Evolutionary conservation across 2,888 invertebrate species (phyloP), one percentile per base, ranked within the genome.

Genomic region (Horisme vitalbata): DNA sequence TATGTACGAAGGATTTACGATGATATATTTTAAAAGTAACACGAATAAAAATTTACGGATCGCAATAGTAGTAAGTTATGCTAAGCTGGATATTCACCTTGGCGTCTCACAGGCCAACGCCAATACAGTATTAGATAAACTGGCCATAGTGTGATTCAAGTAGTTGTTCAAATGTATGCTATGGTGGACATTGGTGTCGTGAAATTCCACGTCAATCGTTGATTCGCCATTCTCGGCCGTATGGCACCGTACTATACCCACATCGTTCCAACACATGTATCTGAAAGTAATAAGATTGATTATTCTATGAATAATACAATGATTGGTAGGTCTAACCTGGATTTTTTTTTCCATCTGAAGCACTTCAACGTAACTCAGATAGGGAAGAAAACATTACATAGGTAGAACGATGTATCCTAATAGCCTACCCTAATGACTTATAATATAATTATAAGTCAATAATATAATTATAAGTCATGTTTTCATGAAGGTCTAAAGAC

Each of bases 141-240:
- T 95, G 6, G 96, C 99, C 92, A 99, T 93, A 1, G 94, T 94
- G 81, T 98, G 97, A 54, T 94, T 94, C 26, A 94, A 85, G 68
- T 93, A 94, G 86, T 99, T 99, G 65, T 93, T 94, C 56, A 99
- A 91, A 73, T 97, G 96, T 75, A 99, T 93, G 12, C 96, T 94
- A 71, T 97, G 97, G 75, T 99, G 98, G 7, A 96, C 88, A 35
- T 94, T 93, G 0, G 95, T 92, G 81, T 99, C 98, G 65, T 99
- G 98, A 79, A 99, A 99, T 78, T 98, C 98, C 0, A 99, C 95
- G 75, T 98, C 98, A 38, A 99, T 96, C 0, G 93, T 94, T 41
- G 95, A 95, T 30, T 95, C 95, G 0, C 93, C 93, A 24, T 79
- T 81, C 54, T 94, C 95, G 1, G 90, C 91, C 0, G 93, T 92